phyloP scores from a whole-genome alignment of 2,797 vertebrate genomes.

The Heteromormyrus szaboi region DNA sequence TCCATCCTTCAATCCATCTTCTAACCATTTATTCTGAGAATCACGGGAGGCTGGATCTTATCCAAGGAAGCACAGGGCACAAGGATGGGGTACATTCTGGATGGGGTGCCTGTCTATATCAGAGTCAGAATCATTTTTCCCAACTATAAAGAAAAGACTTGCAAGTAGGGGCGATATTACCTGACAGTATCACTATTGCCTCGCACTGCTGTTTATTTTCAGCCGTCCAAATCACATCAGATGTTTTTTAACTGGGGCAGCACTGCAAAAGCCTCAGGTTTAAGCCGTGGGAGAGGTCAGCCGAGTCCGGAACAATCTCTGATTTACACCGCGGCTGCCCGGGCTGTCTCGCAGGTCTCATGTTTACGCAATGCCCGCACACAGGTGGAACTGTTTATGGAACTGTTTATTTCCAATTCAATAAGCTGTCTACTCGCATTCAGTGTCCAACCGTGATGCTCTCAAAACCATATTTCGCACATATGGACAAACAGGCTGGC shows the following conservation, averaged over 20 bases:
- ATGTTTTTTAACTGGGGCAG: neutral
- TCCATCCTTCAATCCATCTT: neutral
- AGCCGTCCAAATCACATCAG: neutral
- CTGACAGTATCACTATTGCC: neutral
- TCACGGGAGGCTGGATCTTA: neutral
- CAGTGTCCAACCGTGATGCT: conserved; percentile 11
- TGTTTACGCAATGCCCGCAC: neutral
- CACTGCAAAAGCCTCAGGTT: neutral
- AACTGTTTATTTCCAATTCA: conserved; percentile 11
- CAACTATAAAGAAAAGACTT: neutral
- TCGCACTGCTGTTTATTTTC: neutral
- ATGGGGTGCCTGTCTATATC: neutral
- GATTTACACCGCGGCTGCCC: neutral
- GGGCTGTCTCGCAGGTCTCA: neutral
- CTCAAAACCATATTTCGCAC: conserved; percentile 14
- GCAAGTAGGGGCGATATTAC: neutral
- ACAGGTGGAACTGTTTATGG: neutral
- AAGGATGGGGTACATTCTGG: neutral
- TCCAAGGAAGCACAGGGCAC: neutral
- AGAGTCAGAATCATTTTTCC: neutral
- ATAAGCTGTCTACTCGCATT: conserved; percentile 12
- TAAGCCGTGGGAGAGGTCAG: neutral
- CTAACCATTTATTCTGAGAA: neutral
- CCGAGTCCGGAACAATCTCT: neutral
- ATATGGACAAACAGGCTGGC: conserved; percentile 6